Conservation (phyloP, 2,797 vertebrate genomes). For the Picus viridis region DNA sequence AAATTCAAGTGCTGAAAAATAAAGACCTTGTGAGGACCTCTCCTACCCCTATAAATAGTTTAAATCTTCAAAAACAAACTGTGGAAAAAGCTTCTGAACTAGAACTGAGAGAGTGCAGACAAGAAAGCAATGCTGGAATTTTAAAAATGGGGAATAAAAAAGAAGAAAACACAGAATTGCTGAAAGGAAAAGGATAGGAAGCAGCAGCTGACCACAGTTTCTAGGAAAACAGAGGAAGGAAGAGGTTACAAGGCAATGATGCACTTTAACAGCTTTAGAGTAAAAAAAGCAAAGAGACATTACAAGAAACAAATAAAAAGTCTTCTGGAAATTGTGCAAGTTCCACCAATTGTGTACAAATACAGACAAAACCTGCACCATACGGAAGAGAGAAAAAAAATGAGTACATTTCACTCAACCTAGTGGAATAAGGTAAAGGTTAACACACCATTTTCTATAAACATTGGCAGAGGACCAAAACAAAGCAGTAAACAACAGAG, state of each 20-base stretch:
- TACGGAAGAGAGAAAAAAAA: accelerated
- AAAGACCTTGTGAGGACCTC: background rate
- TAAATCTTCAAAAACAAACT: background rate
- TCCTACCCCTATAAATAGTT: background rate
- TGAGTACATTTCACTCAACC: background rate
- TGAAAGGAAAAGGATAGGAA: background rate
- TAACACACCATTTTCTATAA: background rate
- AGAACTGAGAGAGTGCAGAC: background rate
- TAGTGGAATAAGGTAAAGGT: background rate
- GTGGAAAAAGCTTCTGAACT: background rate
- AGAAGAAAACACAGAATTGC: background rate
- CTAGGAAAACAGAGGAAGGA: slow-evolving; percentile 18
- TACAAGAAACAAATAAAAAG: background rate
- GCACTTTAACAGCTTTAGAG: background rate
- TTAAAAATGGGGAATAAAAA: too few species aligned
- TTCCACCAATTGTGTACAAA: background rate
- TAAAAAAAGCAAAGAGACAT: background rate
- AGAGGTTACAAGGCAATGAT: background rate
- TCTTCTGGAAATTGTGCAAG: background rate
- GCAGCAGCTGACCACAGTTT: background rate
- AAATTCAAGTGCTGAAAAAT: background rate
- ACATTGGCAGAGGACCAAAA: background rate
- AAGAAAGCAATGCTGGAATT: background rate
- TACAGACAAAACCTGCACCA: background rate
- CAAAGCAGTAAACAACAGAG: background rate